Percentiles rank a stretch among this genome's conserved stretches.
These are phyloP conservation scores for Germaria angustata DNA, from an alignment of 2,888 invertebrate species.

Conservation along the genomic window DNA sequence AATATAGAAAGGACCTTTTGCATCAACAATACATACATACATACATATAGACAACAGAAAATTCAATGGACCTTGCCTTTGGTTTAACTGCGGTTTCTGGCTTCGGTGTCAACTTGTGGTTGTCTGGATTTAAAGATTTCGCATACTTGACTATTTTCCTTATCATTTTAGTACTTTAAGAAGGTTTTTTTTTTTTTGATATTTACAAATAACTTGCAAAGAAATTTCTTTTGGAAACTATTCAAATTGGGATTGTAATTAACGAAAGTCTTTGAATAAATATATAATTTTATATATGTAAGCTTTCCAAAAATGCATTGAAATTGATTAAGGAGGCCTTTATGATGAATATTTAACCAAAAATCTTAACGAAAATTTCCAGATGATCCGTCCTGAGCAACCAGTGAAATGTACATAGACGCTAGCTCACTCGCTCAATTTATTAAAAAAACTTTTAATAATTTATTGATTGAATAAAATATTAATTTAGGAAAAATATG, in stretches of 20 bases:
- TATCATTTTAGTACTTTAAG: not conserved
- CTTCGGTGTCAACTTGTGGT: slow-evolving; percentile 32
- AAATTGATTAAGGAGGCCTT: too few relatives aligned
- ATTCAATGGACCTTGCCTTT: slow-evolving; percentile 12
- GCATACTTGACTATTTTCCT: slow-evolving; percentile 18
- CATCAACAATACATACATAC: not conserved
- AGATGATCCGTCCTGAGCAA: too few relatives aligned
- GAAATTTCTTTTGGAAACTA: not conserved
- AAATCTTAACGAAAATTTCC: too few relatives aligned
- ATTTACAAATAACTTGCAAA: not conserved
- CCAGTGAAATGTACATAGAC: too few relatives aligned
- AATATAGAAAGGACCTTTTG: slow-evolving; percentile 27
- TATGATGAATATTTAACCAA: too few relatives aligned
- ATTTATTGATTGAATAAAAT: too few relatives aligned
- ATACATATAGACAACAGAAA: not conserved
- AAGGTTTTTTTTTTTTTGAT: not conserved
- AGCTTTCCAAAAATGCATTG: too few relatives aligned
- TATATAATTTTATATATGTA: too few relatives aligned
- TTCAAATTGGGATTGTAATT: slow-evolving; percentile 6
- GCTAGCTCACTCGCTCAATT: too few relatives aligned
- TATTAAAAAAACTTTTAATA: too few relatives aligned
- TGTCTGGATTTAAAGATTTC: slow-evolving; percentile 24
- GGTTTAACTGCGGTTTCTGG: slow-evolving; percentile 30
- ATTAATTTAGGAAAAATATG: too few relatives aligned
- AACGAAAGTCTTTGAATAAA: slow-evolving; percentile 35